Conservation (phyloP, 64 coral and sea anemone genomes). For the Montipora capricornis region DNA sequence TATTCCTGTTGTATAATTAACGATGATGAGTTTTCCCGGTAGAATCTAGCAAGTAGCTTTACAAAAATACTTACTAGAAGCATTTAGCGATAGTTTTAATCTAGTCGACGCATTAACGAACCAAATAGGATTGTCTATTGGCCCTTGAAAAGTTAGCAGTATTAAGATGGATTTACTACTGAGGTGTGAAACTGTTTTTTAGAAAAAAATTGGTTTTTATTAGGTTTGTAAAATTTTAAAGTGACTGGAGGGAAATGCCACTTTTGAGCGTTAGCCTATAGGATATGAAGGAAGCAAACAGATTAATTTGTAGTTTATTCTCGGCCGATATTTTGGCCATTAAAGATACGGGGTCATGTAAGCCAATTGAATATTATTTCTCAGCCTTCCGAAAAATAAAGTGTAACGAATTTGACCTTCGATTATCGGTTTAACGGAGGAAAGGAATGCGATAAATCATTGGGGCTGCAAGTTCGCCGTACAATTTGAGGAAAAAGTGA, state of each 20-base stretch:
- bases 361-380: not conserved
- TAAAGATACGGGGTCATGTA: not conserved
- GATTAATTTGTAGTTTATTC: not conserved
- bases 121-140: constrained; percentile 19
- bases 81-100: not conserved
- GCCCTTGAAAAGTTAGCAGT: constrained; percentile 16
- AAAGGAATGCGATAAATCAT: not conserved
- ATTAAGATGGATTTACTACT: not conserved
- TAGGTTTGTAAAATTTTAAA: constrained; percentile 4
- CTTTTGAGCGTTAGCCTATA: not conserved
- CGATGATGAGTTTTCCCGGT: not conserved
- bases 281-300: not conserved
- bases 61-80: not conserved
- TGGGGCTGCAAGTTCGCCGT: too few relatives aligned
- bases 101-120: not conserved
- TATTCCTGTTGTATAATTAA: not conserved
- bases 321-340: not conserved
- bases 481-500: too few relatives aligned
- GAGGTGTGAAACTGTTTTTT: constrained; percentile 15
- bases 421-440: not conserved
- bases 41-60: not conserved
- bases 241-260: not conserved
- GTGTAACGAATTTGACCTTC: not conserved
- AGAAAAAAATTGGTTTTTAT: not conserved
- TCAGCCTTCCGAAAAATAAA: not conserved